Evolutionary conservation across 2,797 vertebrate genomes (phyloP), one percentile per base, ranked within the genome.

Genomic region (Enteromius argenteus): DNA sequence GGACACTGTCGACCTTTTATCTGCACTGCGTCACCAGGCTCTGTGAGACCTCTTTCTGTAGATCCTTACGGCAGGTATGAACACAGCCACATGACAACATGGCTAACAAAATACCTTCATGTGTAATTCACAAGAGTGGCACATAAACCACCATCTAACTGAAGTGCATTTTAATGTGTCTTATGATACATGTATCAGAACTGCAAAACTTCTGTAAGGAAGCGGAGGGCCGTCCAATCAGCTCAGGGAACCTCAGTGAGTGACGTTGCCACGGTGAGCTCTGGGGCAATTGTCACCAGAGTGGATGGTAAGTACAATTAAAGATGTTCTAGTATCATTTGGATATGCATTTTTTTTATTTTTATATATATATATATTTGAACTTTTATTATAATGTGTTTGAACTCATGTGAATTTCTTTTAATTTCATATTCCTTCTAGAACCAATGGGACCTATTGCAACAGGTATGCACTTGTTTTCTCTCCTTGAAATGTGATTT

Each of bases 21-120:
- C 73, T 95, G 0, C 93, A 95, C 90, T 95, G 94, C 68, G 80
- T 88, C 87, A 94, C 93, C 84, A 88, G 94, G 42, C 94, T 95
- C 21, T 95, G 95, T 37, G 87, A 92, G 62, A 89, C 19, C 35
- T 46, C 88, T 21, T 58, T 80, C 88, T 95, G 94, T 88, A 73
- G 72, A 30, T 32, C 32, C 3, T 67, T 94, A 42, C 14, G 42
- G 2, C 91, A 92, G 92, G 94, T 95, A 78, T 88, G 88, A 56
- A 23, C 60, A 42, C 56, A 49, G 23, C 10, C 9, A 1, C 8
- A 8, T 21, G 11, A 53, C 30, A 13, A 2, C 5, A 5, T 4
- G 3, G 14, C 27, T 64, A 17, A 2, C 13, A 42, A 42, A 60
- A 32, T 60, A 6, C 4, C 35, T 39, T 8, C 39, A 19, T 5